Base-by-base conservation (phyloP, 2,797 vertebrate species). In the Odontamblyopus rebecca region DNA sequence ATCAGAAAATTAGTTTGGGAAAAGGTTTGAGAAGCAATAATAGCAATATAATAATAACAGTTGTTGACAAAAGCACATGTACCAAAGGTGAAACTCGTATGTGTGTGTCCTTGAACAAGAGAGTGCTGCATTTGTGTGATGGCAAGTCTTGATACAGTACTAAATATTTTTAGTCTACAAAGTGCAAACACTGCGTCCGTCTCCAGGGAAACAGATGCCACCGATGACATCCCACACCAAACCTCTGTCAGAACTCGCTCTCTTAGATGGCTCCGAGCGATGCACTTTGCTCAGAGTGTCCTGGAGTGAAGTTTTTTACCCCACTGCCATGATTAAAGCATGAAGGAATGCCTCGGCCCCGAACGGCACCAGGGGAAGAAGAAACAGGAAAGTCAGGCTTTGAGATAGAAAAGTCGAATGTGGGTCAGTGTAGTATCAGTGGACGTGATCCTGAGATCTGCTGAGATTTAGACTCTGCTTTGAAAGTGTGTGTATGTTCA, bases 381-480 rank as follows among this genome's bases (percentile, higher is more conserved):
- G 16, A 26, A 13, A n/a, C 67, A 67, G 70, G 63, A 69, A 73
- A 61, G 79, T 71, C 75, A 73, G 69, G 71, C 73, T 77, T 89
- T 87, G 82, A 76, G 68, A 69, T 70, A 82, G 72, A 88, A 86
- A 80, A 4, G 67, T 79, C 9, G 77, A 81, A 90, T 89, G 66
- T 91, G 86, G 91, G 89, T 90, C 89, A 90, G 80, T 63, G 75
- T 77, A 73, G 73, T 88, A 77, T 85, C 74, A 78, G 69, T 3
- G 19, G 69, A 66, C 44, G 32, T 57, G 56, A 18, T 70, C 70
- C 81, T 72, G 78, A 80, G 79, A 89, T 87, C 75, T 0, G 63
- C 76, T 71, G 71, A 74, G 85, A 73, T 86, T 86, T 82, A 72
- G 73, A 74, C 27, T 74, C 64, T 67, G 66, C 71, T 81, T 63